A percentile compares a stretch with the other conserved stretches of the same genome.
Conservation (phyloP, 1,140 invertebrate genomes). For the Radopholus similis region DNA sequence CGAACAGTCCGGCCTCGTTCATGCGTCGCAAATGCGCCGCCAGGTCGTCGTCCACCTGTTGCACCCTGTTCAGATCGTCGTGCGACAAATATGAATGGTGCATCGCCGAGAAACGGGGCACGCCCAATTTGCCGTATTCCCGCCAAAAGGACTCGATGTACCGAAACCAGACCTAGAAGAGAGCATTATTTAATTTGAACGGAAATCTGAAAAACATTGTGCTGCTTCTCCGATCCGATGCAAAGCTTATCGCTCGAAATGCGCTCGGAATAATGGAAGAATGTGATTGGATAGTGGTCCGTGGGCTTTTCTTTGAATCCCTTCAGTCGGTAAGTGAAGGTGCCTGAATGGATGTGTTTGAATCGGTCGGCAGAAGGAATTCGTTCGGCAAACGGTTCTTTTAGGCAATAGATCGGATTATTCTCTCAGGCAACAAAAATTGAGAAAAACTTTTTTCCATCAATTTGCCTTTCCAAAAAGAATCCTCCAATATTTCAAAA, state of each 20-base stretch:
- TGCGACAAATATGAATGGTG: constrained; percentile 86
- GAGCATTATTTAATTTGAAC: neutral
- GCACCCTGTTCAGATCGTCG: constrained; percentile 75
- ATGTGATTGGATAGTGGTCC: constrained; percentile 83
- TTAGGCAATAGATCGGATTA: no score
- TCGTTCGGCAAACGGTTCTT: no score
- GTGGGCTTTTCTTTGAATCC: constrained; percentile 80
- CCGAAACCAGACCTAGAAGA: constrained; percentile 68
- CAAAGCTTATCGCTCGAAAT: constrained; percentile 65
- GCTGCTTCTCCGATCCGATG: constrained; percentile 73
- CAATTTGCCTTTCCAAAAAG: no score
- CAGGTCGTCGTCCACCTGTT: constrained; percentile 71
- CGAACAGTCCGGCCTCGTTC: constrained; percentile 64
- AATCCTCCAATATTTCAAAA: no score
- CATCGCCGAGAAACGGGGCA: constrained; percentile 77
- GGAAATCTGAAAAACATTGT: constrained; percentile 66
- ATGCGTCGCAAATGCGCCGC: constrained; percentile 65
- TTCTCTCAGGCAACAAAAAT: neutral
- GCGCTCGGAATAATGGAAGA: constrained; percentile 68
- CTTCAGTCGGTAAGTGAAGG: constrained; percentile 82
- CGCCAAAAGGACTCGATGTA: constrained; percentile 68
- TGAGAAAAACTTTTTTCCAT: neutral
- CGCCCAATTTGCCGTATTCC: constrained; percentile 65
- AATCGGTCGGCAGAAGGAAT: no score
- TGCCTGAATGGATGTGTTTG: constrained; percentile 58